Base-by-base conservation (phyloP, 1,140 invertebrate genomes). In the Bombus superbus region DNA sequence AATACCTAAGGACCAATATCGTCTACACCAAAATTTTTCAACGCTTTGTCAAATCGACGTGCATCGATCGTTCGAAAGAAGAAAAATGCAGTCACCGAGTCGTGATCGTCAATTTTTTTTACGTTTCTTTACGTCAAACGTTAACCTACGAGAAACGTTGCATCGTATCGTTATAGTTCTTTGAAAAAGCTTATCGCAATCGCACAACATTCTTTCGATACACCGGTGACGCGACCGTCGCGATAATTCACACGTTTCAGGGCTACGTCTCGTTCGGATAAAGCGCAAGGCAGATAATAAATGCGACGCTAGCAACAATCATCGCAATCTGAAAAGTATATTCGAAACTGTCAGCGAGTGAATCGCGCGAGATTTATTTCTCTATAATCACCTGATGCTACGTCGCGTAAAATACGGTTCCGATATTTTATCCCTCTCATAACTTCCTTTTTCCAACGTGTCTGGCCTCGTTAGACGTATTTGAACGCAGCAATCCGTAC, bases 331-430 rank as follows among this genome's bases (percentile, higher is more conserved):
- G 38, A 71, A 57, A 69, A 77, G 44, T 38, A 40, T 78, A 35
- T 62, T 64, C 2, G 15, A 11, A 66, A 25, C 79, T 81, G 79
- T 57, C 69, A 62, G 9, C 10, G 10, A 28, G 25, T n/a, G 15
- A 72, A 73, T 81, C 69, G 18, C 18, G 38, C 1, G 40, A 44
- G 32, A 81, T 81, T 81, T 81, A 81, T 81, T 73, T 72, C 18
- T 28, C 38, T 62, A 44, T 73, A 73, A 59, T 73, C 69, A 53
- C 32, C 22, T 35, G 18, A 32, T 32, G n/a, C 25, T 18, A n/a
- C n/a, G 44, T 80, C 64, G 32, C 3, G 25, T 53, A 53, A 80
- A 80, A 80, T 80, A 78, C 28, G 1, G 10, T 38, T n/a, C 6
- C 40, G 28, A 64, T 64, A 32, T 78, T 78, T 78, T 78, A 76